These are phyloP conservation scores for Perognathus longimembris DNA, from an alignment of 2,113 vertebrate species.

Conservation along the genomic window DNA sequence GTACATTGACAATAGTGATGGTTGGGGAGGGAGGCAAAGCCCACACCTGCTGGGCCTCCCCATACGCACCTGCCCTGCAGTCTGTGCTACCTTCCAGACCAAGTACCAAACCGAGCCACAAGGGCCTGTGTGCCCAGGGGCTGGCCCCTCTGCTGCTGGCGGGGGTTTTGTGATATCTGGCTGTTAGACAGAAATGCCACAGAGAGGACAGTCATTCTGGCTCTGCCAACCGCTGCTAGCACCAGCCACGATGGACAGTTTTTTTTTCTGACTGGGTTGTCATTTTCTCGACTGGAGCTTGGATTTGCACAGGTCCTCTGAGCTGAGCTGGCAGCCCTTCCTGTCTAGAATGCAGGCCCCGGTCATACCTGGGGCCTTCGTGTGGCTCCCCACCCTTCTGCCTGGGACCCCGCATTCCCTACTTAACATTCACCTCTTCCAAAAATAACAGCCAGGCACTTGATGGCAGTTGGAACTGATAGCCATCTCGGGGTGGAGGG, in stretches of 20 bases:
- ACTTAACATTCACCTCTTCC: not conserved
- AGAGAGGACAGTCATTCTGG: not conserved
- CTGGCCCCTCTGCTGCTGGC: not conserved
- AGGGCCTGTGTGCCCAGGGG: not conserved
- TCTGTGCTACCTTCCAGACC: not conserved
- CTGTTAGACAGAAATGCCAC: not conserved
- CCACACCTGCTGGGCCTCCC: not conserved
- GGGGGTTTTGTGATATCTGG: not conserved
- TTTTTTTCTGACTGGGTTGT: not conserved
- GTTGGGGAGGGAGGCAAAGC: not conserved
- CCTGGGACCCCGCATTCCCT: not conserved
- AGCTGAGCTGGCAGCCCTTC: not conserved
- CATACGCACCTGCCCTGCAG: not conserved
- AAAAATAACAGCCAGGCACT: not conserved
- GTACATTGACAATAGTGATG: accelerated
- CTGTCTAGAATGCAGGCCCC: constrained; percentile 20
- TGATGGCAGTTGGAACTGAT: not conserved
- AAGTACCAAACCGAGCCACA: not conserved
- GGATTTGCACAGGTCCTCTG: not conserved
- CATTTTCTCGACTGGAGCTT: not conserved
- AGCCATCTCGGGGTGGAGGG: not conserved
- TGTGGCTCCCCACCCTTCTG: not conserved
- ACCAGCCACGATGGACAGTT: not conserved
- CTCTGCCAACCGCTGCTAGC: not conserved
- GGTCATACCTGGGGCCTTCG: not conserved